These are phyloP conservation scores for Apogon talboti DNA, from an alignment of 2,797 vertebrate species.

Conservation along the genomic window DNA sequence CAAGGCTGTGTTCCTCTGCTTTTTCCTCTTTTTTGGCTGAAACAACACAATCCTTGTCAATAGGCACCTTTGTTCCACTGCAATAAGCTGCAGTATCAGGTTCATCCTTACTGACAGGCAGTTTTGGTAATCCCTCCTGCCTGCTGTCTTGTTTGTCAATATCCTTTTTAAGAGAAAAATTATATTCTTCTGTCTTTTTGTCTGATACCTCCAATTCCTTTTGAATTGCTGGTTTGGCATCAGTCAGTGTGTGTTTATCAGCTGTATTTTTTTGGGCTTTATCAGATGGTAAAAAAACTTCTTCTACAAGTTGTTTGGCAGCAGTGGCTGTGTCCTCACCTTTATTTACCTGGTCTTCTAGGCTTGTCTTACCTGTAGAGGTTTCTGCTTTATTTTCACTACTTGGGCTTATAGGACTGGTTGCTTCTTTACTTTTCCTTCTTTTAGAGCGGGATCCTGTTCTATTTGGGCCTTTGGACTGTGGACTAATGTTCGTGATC, in stretches of 20 bases:
- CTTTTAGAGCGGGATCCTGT: slow-evolving; percentile 66
- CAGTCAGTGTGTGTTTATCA: slow-evolving; percentile 16
- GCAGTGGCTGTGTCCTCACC: slow-evolving; percentile 6
- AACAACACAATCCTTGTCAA: slow-evolving; percentile 49
- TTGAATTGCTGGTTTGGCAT: slow-evolving; percentile 19
- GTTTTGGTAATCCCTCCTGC: slow-evolving; percentile 34
- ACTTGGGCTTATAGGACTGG: slow-evolving; percentile 55
- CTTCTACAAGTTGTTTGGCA: slow-evolving; percentile 33
- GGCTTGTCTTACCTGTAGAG: not conserved
- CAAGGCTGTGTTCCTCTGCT: slow-evolving; percentile 12
- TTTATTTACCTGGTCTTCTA: slow-evolving; percentile 31
- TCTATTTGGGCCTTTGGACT: slow-evolving; percentile 54
- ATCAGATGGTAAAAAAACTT: slow-evolving; percentile 31
- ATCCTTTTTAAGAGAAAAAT: slow-evolving; percentile 28
- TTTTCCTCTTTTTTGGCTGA: slow-evolving; percentile 58
- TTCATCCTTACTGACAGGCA: slow-evolving; percentile 59
- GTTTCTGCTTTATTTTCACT: not conserved
- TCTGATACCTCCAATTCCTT: slow-evolving; percentile 15
- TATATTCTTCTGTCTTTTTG: slow-evolving; percentile 23
- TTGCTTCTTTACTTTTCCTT: slow-evolving; percentile 62
- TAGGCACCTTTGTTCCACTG: slow-evolving; percentile 60
- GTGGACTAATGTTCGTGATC: slow-evolving; percentile 19
- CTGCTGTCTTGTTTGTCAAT: slow-evolving; percentile 26
- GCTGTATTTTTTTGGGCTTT: slow-evolving; percentile 24
- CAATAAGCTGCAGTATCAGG: slow-evolving; percentile 48